Base-by-base conservation (phyloP, 2,888 invertebrate genomes). In the Zaprionus lineosus region DNA sequence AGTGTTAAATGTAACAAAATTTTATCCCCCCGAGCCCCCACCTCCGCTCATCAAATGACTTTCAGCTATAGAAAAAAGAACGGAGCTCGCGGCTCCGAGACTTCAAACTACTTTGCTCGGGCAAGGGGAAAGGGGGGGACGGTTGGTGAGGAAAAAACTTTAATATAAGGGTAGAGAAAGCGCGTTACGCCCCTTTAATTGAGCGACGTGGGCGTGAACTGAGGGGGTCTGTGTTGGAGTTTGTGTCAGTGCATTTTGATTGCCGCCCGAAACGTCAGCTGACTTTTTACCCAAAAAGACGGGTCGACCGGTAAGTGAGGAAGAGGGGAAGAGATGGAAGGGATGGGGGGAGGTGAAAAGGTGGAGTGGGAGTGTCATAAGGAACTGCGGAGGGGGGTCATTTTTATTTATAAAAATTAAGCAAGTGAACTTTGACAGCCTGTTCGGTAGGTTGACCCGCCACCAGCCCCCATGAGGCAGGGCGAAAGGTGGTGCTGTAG, bases 391-490 rank as follows among this genome's bases (percentile, higher is more conserved):
- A 26, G 47, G 50, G 39, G 53, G 57, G 46, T 37, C 48, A 71
- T 66, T 70, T 69, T 78, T 81, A 83, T 79, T 79, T 81, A 81
- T 75, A 61, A 75, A 77, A 81, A 81, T 81, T 74, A 77, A 82
- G 73, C 78, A 78, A 78, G 78, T 78, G 78, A 78, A 78, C 78
- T 78, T 78, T 82, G 82, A 78, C 78, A 82, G 74, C 53, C 74
- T 63, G 65, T 67, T 60, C 63, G 55, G 57, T 40, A 74, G 66
- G 47, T 57, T 74, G 76, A 65, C 58, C 64, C 41, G 24, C 41
- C 8, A 24, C 15, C 12, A 2, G n/a, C 12, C 15, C 15, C 15
- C 12, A 19, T 19, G 1, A 11, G 19, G 18, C n/a, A n/a, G 37
- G 16, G 11, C n/a, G n/a, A 1, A 2, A 4, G 29, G 34, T 5